Base-by-base conservation (phyloP, 1,140 invertebrate genomes). In the Drosophila serrata region DNA sequence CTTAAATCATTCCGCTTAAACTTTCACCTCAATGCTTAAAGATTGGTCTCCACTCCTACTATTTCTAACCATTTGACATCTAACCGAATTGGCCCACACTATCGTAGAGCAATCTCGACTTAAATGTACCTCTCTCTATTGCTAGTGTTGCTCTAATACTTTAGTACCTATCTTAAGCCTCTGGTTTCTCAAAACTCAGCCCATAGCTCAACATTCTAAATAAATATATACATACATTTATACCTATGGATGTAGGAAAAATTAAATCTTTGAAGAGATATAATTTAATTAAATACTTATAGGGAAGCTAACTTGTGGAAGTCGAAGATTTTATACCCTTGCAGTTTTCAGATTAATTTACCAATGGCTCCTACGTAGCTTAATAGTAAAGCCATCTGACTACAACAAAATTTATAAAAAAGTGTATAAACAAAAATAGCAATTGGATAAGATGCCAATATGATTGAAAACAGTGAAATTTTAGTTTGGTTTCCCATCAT, bases 71-170 rank as follows among this genome's bases (percentile, higher is more conserved):
- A 31, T 22, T 45, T 22, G 9, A 15, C 27, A 59, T 58, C 17
- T 19, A 31, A 58, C n/a, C 48, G n/a, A 62, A 62, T 40, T n/a
- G 43, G 29, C n/a, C 63, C 42, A 24, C 27, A 42, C 42, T 33
- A 39, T 37, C 42, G 27, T 13, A 27, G 62, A 40, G 49, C 22
- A 39, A 60, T 40, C 49, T 46, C 48, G 57, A 76, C 81, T 82
- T 75, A 55, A 77, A 56, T 60, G 75, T 84, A 82, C 81, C 81
- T 82, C 57, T 69, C 51, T 53, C 75, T 70, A 43, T 64, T 72
- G 43, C 43, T 72, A 49, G 37, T 29, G 57, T 49, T 35, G 43
- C 51, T 72, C 29, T 43, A 69, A 75, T 58, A 82, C 51, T 58
- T 49, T 64, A 82, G 59, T 82, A 82, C 80, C 80, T 81, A 60